phyloP scores from a whole-genome alignment of 2,888 invertebrate species.

The Muschampia plurimacula region DNA sequence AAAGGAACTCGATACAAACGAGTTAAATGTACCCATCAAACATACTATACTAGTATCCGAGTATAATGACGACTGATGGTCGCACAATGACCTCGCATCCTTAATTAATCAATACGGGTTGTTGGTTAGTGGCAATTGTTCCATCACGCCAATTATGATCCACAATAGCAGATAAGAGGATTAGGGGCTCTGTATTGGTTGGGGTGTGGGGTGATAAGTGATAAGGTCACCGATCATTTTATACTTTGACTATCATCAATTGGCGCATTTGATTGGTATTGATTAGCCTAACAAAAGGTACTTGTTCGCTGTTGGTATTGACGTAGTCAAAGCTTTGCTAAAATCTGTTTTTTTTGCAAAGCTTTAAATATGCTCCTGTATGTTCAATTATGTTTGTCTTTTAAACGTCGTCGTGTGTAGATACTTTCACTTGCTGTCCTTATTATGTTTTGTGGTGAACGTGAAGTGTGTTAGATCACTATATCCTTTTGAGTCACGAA shows the following conservation, averaged over 20 bases:
- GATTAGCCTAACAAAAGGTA: not conserved
- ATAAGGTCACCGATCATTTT: not conserved
- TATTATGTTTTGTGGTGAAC: no score
- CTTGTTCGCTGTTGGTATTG: not conserved
- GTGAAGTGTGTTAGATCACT: no score
- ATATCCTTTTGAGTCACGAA: no score
- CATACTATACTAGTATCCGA: no score
- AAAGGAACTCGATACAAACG: not conserved
- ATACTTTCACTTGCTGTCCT: no score
- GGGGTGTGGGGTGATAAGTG: no score
- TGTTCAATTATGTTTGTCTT: no score
- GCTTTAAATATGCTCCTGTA: no score
- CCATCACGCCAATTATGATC: conserved; percentile 19
- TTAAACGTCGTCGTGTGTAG: no score
- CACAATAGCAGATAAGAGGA: conserved; percentile 11
- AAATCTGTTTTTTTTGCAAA: not conserved
- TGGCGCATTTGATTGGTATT: not conserved
- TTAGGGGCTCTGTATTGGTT: not conserved
- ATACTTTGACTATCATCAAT: not conserved
- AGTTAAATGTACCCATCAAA: not conserved
- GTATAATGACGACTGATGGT: conserved; percentile 2
- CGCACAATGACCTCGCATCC: not conserved
- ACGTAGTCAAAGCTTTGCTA: not conserved
- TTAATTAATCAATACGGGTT: not conserved
- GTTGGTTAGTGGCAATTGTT: conserved; percentile 16